A percentile compares a stretch with the other conserved stretches of the same genome.
Conservation (phyloP, 2,797 vertebrate species). For the Chelonia mydas region DNA sequence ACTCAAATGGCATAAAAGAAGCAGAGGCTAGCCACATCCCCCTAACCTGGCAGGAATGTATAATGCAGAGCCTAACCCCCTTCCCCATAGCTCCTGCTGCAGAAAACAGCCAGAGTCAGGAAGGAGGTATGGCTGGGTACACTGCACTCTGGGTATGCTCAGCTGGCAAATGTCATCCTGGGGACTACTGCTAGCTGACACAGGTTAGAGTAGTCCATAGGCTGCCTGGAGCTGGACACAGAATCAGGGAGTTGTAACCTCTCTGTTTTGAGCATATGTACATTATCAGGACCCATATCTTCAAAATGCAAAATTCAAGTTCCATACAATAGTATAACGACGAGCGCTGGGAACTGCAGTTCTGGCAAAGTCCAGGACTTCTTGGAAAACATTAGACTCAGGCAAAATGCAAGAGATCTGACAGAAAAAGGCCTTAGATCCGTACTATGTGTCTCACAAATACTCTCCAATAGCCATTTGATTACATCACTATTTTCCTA, state of each 20-base stretch:
- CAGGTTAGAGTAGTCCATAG: accelerated
- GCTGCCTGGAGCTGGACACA: accelerated
- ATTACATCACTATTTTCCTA: slow-evolving; percentile 36
- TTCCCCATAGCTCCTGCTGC: background rate
- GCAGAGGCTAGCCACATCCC: background rate
- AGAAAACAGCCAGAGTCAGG: background rate
- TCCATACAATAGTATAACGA: accelerated
- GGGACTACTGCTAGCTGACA: accelerated
- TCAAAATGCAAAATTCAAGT: background rate
- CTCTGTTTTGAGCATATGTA: accelerated
- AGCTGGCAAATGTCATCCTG: background rate
- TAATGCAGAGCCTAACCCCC: background rate
- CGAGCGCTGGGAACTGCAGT: background rate
- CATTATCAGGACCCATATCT: accelerated
- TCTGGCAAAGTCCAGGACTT: background rate
- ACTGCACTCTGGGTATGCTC: background rate
- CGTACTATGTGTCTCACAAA: background rate
- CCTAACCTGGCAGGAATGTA: background rate
- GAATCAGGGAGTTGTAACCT: background rate
- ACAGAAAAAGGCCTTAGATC: background rate
- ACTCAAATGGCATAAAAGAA: background rate
- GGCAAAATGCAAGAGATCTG: background rate
- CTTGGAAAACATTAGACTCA: background rate
- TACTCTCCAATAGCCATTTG: background rate
- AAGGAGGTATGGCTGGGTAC: background rate